Conservation (phyloP, 2,113 vertebrate species). For the Corythornis vintsioides region DNA sequence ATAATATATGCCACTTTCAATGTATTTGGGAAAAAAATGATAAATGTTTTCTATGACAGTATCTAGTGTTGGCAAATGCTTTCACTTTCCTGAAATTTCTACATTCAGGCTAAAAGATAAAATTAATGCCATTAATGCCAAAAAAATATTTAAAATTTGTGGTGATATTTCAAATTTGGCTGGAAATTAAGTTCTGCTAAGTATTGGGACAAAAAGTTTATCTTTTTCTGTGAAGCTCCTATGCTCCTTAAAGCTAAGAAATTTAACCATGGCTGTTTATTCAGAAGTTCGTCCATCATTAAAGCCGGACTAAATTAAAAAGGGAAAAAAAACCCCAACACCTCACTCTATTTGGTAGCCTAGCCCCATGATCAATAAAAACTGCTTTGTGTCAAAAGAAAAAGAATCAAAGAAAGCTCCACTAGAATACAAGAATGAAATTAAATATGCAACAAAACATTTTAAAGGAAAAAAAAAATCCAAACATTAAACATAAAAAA, state of each 20-base stretch:
- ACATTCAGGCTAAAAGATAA: background rate
- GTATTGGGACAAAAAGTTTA: background rate
- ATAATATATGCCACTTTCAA: background rate
- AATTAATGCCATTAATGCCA: background rate
- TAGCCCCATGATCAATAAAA: background rate
- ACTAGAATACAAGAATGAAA: background rate
- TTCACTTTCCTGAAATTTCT: background rate
- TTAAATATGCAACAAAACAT: background rate
- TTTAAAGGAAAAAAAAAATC: background rate
- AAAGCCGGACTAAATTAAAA: conserved; percentile 18
- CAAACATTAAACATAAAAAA: background rate
- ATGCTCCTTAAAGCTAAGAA: background rate
- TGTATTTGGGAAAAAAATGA: background rate
- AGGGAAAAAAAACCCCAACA: accelerated
- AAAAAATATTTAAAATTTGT: conserved; percentile 1
- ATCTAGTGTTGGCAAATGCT: background rate
- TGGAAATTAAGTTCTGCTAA: background rate
- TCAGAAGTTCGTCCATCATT: background rate
- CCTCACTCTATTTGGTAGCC: background rate
- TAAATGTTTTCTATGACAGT: background rate
- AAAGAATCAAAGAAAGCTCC: background rate
- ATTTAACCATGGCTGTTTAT: background rate
- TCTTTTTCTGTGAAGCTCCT: background rate
- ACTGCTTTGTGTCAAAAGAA: background rate
- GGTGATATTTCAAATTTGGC: background rate